Percentiles rank a stretch among this genome's conserved stretches.
These are phyloP conservation scores for Eciton burchellii DNA, from an alignment of 1,140 invertebrate species.

Conservation along the genomic window DNA sequence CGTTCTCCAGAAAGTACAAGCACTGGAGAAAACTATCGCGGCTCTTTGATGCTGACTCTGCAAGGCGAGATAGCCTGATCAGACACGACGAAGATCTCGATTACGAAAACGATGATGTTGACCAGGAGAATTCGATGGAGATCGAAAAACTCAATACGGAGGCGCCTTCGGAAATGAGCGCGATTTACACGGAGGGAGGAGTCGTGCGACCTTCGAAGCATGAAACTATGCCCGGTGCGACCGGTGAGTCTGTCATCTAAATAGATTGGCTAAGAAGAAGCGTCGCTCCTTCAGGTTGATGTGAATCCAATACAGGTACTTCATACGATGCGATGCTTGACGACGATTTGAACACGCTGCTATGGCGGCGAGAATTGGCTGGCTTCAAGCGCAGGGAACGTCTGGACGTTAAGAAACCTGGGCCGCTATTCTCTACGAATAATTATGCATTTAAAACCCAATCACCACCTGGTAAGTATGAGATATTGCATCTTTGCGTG, in stretches of 20 bases:
- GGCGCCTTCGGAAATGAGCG: slow-evolving; percentile 61
- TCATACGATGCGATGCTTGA: slow-evolving; percentile 54
- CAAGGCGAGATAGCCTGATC: slow-evolving; percentile 72
- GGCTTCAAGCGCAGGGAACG: slow-evolving; percentile 94
- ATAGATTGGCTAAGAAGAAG: not conserved
- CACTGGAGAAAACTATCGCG: slow-evolving; percentile 46
- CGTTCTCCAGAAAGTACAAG: slow-evolving; percentile 77
- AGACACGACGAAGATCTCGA: slow-evolving; percentile 78
- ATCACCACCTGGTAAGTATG: slow-evolving; percentile 58
- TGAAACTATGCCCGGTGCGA: slow-evolving; percentile 6
- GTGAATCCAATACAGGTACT: slow-evolving; percentile 43
- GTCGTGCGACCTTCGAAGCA: slow-evolving; percentile 82
- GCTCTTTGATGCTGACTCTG: not conserved
- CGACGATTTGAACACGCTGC: slow-evolving; percentile 75
- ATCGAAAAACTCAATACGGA: not conserved
- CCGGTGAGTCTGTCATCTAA: slow-evolving; percentile 35
- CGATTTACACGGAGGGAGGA: slow-evolving; percentile 89
- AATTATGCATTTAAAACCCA: slow-evolving; percentile 86
- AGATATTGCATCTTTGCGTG: not conserved
- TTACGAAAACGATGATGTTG: slow-evolving; percentile 44
- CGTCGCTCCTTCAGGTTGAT: not conserved
- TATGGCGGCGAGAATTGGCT: slow-evolving; percentile 79
- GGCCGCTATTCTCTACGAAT: slow-evolving; percentile 90
- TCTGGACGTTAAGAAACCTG: slow-evolving; percentile 97
- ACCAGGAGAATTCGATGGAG: slow-evolving; percentile 83